phyloP scores from a whole-genome alignment of 92 coral and sea anemone species.

The Galaxea fascicularis region DNA sequence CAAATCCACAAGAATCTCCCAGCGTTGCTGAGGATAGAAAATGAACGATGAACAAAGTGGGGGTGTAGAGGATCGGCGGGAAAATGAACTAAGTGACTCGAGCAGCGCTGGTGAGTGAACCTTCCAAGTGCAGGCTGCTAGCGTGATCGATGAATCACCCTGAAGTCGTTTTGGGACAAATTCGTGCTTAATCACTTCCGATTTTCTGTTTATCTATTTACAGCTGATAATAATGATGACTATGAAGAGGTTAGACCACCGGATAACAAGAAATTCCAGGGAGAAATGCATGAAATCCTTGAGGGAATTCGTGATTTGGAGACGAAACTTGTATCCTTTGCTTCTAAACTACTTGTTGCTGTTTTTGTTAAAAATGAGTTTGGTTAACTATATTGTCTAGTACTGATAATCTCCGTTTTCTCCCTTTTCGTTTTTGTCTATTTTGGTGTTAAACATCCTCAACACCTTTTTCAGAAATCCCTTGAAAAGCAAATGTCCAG shows the following conservation, averaged over 20 bases:
- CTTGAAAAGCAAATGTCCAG: constrained; percentile 26
- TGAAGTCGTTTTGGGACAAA: background rate
- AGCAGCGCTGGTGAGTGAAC: constrained; percentile 11
- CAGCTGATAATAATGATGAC: constrained; percentile 24
- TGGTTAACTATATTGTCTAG: background rate
- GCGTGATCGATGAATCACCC: background rate
- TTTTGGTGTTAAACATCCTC: background rate
- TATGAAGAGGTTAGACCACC: constrained; percentile 61
- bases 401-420: no score
- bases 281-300: constrained; percentile 67
- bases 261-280: constrained; percentile 65
- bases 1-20: constrained; percentile 25
- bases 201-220: constrained; percentile 7
- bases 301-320: constrained; percentile 75
- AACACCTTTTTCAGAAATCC: constrained; percentile 19
- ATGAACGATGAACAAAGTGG: constrained; percentile 33
- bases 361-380: background rate
- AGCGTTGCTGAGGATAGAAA: constrained; percentile 53
- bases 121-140: background rate
- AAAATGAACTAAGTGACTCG: background rate
- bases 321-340: constrained; percentile 74
- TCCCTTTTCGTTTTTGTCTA: background rate
- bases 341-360: constrained; percentile 12
- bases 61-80: constrained; percentile 7
- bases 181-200: background rate